Conservation (phyloP, 1,140 invertebrate species). For the Anastatus disparis region DNA sequence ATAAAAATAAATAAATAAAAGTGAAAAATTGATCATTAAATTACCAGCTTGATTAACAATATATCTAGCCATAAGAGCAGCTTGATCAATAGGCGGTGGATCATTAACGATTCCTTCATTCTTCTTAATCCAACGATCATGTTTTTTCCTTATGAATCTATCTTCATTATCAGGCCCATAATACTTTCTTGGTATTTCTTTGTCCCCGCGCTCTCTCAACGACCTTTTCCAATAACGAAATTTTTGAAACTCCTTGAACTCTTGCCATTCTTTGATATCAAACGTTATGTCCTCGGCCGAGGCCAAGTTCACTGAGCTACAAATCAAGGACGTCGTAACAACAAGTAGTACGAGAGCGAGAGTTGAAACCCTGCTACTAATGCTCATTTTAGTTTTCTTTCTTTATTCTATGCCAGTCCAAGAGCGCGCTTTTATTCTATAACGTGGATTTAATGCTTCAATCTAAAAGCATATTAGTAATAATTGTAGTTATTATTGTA, state of each 20-base stretch:
- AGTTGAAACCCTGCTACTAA: neutral
- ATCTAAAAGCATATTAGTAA: no score
- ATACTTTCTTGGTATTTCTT: no score
- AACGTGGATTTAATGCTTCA: no score
- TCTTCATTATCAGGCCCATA: no score
- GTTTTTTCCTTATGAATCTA: no score
- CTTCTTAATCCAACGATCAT: neutral
- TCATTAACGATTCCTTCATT: slow-evolving; percentile 9
- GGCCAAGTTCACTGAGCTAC: neutral
- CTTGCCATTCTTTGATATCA: slow-evolving; percentile 9
- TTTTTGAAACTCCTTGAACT: slow-evolving; percentile 42
- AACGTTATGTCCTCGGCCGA: neutral
- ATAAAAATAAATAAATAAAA: no score
- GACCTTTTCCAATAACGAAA: slow-evolving; percentile 44
- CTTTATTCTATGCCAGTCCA: neutral
- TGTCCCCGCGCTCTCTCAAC: neutral
- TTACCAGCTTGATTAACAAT: slow-evolving; percentile 67
- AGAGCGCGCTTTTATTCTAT: no score
- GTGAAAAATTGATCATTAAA: neutral
- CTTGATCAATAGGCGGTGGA: slow-evolving; percentile 60
- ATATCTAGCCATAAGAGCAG: slow-evolving; percentile 67
- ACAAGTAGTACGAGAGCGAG: slow-evolving; percentile 13
- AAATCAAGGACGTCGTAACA: neutral
- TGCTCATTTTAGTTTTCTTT: neutral
- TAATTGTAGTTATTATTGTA: neutral